Evolutionary conservation across 2,113 vertebrate species (phyloP).

Genomic region (Electrona antarctica): DNA sequence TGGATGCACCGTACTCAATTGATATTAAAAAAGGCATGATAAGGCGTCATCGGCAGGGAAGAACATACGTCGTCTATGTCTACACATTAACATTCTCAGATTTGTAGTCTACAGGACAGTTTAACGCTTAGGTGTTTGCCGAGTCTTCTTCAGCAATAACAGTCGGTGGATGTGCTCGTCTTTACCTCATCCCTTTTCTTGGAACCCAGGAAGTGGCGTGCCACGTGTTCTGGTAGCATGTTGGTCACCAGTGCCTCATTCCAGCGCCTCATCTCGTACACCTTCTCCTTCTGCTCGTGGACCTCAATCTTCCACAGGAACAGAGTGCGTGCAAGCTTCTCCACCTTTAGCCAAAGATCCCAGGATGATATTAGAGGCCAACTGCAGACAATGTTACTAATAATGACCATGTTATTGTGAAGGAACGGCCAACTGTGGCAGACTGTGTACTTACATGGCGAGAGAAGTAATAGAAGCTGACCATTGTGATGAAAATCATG

Average conservation of each 20-base stretch:
- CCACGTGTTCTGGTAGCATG: slow-evolving; percentile 95
- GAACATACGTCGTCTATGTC: too few relatives aligned
- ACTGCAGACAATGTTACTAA: background rate
- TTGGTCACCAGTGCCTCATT: slow-evolving; percentile 96
- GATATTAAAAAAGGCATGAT: too few relatives aligned
- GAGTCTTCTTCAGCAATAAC: background rate
- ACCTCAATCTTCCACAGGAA: slow-evolving; percentile 97
- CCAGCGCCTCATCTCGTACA: slow-evolving; percentile 96
- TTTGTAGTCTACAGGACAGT: too few relatives aligned
- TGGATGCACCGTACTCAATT: too few relatives aligned
- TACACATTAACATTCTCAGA: too few relatives aligned
- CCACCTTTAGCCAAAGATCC: slow-evolving; percentile 79
- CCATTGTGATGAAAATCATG: slow-evolving; percentile 94
- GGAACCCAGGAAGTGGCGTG: slow-evolving; percentile 93
- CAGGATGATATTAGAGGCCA: too few relatives aligned
- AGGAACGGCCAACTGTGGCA: background rate
- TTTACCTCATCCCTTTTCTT: slow-evolving; percentile 94
- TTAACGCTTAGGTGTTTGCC: too few relatives aligned
- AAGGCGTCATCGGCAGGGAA: too few relatives aligned
- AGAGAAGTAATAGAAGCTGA: slow-evolving; percentile 97
- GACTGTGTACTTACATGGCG: slow-evolving; percentile 85
- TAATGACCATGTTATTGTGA: background rate
- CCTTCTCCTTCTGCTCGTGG: slow-evolving; percentile 94
- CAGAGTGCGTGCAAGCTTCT: slow-evolving; percentile 89
- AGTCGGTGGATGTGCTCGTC: background rate